Evolutionary conservation across 2,888 invertebrate genomes (phyloP).

Genomic region (Iselma pallidipennis): DNA sequence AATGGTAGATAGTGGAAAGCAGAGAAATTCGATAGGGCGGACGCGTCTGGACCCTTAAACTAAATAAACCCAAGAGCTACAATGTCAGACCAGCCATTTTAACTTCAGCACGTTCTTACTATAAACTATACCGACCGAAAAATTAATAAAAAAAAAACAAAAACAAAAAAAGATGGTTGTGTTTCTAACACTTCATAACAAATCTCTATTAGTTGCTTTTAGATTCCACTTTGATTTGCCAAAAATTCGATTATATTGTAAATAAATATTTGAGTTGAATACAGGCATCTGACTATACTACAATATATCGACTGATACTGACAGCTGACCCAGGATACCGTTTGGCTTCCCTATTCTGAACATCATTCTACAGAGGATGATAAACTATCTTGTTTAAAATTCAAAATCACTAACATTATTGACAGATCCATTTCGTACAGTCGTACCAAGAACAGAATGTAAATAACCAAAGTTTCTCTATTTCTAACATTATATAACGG

Average conservation of each 20-base stretch:
- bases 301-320: background rate
- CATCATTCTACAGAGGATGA: background rate
- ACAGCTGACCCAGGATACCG: background rate
- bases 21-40: slow-evolving; percentile 41
- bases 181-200: background rate
- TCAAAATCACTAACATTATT: background rate
- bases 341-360: background rate
- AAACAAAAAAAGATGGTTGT: background rate
- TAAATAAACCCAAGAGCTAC: slow-evolving; percentile 31
- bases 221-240: background rate
- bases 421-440: background rate
- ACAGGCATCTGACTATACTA: background rate
- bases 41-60: slow-evolving; percentile 33
- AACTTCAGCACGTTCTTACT: slow-evolving; percentile 31
- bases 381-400: background rate
- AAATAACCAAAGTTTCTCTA: background rate
- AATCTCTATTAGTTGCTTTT: background rate
- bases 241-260: background rate
- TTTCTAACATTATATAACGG: background rate
- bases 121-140: slow-evolving; percentile 27
- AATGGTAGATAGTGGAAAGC: slow-evolving; percentile 38
- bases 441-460: background rate
- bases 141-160: slow-evolving; percentile 17
- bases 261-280: background rate
- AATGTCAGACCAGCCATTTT: slow-evolving; percentile 22